Conservation (phyloP, 2,888 invertebrate genomes). For the Morpho deidamia region DNA sequence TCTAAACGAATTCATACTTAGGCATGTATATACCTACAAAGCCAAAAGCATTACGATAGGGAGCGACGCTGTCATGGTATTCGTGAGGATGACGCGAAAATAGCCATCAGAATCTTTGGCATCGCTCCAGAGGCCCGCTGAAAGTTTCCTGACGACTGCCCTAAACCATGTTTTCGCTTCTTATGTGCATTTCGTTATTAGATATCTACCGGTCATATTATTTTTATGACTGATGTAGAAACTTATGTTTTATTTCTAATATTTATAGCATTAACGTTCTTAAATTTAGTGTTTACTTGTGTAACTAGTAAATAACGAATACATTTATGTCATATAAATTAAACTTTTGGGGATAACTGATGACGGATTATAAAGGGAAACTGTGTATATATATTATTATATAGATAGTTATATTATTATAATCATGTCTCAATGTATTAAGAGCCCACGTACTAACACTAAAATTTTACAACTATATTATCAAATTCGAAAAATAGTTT, state of each 20-base stretch:
- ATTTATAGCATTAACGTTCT: neutral
- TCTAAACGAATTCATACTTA: too few species aligned
- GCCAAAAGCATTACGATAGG: slow-evolving; percentile 15
- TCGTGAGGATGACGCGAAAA: slow-evolving; percentile 65
- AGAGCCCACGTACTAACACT: too few species aligned
- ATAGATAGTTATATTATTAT: too few species aligned
- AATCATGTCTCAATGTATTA: too few species aligned
- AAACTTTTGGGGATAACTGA: too few species aligned
- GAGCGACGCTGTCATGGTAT: slow-evolving; percentile 49
- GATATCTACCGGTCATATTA: slow-evolving; percentile 11
- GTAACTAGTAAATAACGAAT: too few species aligned
- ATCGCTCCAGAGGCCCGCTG: slow-evolving; percentile 58
- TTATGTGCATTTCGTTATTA: slow-evolving; percentile 13
- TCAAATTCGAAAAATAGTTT: too few species aligned
- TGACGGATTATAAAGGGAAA: too few species aligned
- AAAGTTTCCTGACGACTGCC: slow-evolving; percentile 48
- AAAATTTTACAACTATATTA: too few species aligned
- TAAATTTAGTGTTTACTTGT: neutral
- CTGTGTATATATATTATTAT: too few species aligned
- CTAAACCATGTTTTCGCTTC: slow-evolving; percentile 15
- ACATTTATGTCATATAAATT: too few species aligned
- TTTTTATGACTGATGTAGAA: slow-evolving; percentile 9
- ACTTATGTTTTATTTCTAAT: neutral
- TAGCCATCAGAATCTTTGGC: slow-evolving; percentile 68
- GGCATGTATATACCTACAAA: too few species aligned